Evolutionary conservation across 2,888 invertebrate species (phyloP).

Genomic region (Heliconius ethilla): DNA sequence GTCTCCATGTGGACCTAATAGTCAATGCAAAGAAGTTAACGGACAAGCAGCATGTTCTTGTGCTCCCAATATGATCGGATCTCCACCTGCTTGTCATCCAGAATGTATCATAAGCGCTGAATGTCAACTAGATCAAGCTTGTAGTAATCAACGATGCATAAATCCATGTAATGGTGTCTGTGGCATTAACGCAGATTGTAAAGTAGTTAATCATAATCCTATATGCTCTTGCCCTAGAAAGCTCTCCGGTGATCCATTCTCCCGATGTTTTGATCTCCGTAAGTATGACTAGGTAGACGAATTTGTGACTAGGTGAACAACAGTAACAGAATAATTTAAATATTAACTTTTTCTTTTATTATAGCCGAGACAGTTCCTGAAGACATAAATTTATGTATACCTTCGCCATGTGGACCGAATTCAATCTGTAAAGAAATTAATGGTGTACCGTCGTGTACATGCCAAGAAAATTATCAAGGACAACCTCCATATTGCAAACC

Average conservation of each 20-base stretch:
- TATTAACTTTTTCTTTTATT: conserved; percentile 46
- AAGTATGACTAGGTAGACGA: conserved; percentile 54
- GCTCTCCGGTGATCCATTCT: conserved; percentile 86
- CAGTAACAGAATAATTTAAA: conserved; percentile 3
- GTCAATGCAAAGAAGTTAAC: conserved; percentile 83
- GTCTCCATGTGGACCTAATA: conserved; percentile 85
- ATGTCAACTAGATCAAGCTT: conserved; percentile 87
- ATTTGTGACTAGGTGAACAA: conserved; percentile 11
- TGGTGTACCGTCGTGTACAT: conserved; percentile 88
- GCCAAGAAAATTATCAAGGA: conserved; percentile 85
- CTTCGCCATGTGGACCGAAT: conserved; percentile 91
- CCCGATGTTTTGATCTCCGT: conserved; percentile 82
- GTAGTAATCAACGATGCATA: conserved; percentile 86
- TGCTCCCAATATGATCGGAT: conserved; percentile 83
- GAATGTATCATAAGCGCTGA: conserved; percentile 88
- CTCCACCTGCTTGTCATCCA: conserved; percentile 86
- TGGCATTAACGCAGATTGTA: conserved; percentile 86
- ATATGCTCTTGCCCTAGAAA: conserved; percentile 85
- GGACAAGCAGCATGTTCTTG: conserved; percentile 87
- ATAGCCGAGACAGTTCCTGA: conserved; percentile 77
- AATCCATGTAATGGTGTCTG: conserved; percentile 89
- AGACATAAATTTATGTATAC: conserved; percentile 85
- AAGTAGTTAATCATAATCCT: conserved; percentile 89
- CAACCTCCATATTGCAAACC: conserved; percentile 89
- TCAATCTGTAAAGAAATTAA: conserved; percentile 86